These are phyloP conservation scores for Altica lythri DNA, from an alignment of 2,888 invertebrate species.

Conservation along the genomic window DNA sequence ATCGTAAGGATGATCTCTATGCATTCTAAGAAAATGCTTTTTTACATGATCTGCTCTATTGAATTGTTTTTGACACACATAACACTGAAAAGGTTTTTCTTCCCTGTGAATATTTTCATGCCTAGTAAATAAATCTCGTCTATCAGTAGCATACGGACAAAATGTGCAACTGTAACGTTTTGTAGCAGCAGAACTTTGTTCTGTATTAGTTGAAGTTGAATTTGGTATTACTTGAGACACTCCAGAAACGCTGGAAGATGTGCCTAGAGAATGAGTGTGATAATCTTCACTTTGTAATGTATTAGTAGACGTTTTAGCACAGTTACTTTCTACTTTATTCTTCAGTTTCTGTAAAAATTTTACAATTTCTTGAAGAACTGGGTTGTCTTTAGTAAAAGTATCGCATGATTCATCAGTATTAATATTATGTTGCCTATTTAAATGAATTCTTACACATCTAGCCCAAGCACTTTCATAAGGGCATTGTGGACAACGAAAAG, in stretches of 20 bases:
- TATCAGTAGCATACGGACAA: conserved; percentile 90
- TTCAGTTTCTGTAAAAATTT: conserved; percentile 72
- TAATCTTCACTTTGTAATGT: conserved; percentile 38
- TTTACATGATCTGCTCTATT: conserved; percentile 94
- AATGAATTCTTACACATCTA: conserved; percentile 73
- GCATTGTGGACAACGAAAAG: conserved; percentile 69
- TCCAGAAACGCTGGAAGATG: conserved; percentile 29
- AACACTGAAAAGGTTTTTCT: conserved; percentile 93
- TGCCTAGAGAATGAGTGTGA: conserved; percentile 34
- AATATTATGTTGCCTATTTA: conserved; percentile 73
- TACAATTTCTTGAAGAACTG: conserved; percentile 74
- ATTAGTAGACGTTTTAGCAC: conserved; percentile 50
- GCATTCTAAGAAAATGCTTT: conserved; percentile 91
- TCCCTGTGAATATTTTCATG: conserved; percentile 94
- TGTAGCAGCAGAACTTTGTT: conserved; percentile 38
- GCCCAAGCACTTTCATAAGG: conserved; percentile 79
- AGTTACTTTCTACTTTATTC: conserved; percentile 62
- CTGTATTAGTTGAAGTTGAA: conserved; percentile 37
- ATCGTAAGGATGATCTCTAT: conserved; percentile 87
- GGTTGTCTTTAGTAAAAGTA: conserved; percentile 71
- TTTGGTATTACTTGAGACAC: conserved; percentile 42
- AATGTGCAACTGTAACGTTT: conserved; percentile 85
- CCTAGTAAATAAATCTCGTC: conserved; percentile 86
- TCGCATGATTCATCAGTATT: conserved; percentile 64
- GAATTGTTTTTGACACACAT: conserved; percentile 90